Base-by-base conservation (phyloP, 2,797 vertebrate species). In the Rhinophrynus dorsalis region DNA sequence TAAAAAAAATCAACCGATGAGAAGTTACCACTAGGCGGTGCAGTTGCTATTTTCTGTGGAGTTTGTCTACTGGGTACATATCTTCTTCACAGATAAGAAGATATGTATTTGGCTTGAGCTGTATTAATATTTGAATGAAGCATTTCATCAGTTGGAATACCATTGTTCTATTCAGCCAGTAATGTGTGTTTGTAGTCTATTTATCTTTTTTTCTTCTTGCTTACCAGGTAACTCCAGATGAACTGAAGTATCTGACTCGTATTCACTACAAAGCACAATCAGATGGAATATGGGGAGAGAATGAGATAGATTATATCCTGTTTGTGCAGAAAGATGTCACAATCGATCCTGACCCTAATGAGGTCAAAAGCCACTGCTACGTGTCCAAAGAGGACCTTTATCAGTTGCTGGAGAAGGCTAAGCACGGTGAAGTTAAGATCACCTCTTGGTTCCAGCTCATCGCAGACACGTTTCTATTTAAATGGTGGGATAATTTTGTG, bases 211-310 rank as follows among this genome's bases (percentile, higher is more conserved):
- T 20, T 10, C 51, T 35, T 17, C n/a, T 75, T 64, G 68, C 33
- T 37, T 64, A 56, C 9, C 76, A 99, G 97, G 94, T 99, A 42
- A 86, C 87, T 33, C 95, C 94, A 24, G 95, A 97, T 61, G 97
- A 99, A 74, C 92, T 99, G 81, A 87, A 88, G 0, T 99, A 96
- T 60, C 79, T 99, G 68, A 99, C 97, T 1, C 84, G 97, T 65
- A 96, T 99, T 82, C 92, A 98, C 82, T 99, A 99, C 86, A 97
- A 97, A 83, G 96, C 97, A 40, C 91, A 93, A 75, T 99, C 97
- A 0, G 94, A 98, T 12, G 92, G 93, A 0, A 86, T 96, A 57
- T 99, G 97, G 97, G 97, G 96, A 9, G 97, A 99, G 79, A 95
- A 98, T 2, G 97, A 99, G 84, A 96, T 99, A 12, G 97, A 98